Evolutionary conservation across 2,888 invertebrate genomes (phyloP).

Genomic region (Chymomyza caudatula): DNA sequence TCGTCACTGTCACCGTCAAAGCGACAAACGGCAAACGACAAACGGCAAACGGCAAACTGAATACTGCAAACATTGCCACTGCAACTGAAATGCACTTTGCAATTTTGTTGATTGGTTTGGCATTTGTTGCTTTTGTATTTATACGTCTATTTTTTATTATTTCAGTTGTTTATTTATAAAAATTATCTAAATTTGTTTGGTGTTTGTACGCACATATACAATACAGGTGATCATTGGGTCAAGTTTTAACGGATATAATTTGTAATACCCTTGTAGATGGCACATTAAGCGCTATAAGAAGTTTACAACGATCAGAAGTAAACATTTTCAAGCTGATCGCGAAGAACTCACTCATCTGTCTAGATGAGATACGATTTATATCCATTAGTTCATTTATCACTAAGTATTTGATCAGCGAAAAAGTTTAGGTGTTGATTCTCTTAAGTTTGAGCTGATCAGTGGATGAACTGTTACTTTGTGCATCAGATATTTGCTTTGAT

Average conservation of each 20-base stretch:
- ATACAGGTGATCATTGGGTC: slow-evolving; percentile 67
- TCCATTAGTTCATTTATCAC: too few species aligned
- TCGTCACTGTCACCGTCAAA: slow-evolving; percentile 61
- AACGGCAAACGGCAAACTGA: neutral
- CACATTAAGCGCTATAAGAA: neutral
- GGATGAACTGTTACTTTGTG: too few species aligned
- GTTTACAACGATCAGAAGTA: too few species aligned
- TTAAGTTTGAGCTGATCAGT: too few species aligned
- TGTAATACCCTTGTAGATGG: neutral
- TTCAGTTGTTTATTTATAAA: slow-evolving; percentile 11
- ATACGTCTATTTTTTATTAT: slow-evolving; percentile 15
- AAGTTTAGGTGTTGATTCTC: too few species aligned
- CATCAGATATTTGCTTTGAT: too few species aligned
- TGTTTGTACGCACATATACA: neutral
- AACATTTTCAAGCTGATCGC: too few species aligned
- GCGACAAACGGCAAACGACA: slow-evolving; percentile 18
- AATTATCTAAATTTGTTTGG: slow-evolving; percentile 54
- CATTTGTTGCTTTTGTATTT: slow-evolving; percentile 53
- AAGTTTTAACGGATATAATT: slow-evolving; percentile 68
- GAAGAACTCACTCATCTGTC: too few species aligned
- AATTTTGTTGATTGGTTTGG: slow-evolving; percentile 65
- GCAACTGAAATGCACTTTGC: slow-evolving; percentile 62
- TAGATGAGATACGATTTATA: too few species aligned
- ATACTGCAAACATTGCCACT: slow-evolving; percentile 2
- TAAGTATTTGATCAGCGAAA: too few species aligned